Conservation (phyloP, 2,888 invertebrate genomes). For the Adelphocoris suturalis region DNA sequence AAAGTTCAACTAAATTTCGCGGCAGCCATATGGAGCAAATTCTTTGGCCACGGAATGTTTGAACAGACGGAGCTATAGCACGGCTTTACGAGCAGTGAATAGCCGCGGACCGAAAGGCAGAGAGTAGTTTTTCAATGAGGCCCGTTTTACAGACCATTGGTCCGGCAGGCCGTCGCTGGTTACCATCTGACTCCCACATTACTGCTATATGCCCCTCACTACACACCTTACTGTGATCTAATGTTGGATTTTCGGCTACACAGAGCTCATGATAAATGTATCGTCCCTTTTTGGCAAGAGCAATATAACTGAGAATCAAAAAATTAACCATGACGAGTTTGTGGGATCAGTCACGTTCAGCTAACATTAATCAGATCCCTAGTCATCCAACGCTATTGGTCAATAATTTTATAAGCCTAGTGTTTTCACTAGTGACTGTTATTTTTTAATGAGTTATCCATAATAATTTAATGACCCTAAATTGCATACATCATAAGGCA, state of each 20-base stretch:
- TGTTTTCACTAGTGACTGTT: too few species aligned
- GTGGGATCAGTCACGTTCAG: too few species aligned
- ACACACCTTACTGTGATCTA: neutral
- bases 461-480: too few species aligned
- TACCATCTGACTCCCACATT: conserved; percentile 11
- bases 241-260: neutral
- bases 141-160: conserved; percentile 33
- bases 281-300: neutral
- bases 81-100: conserved; percentile 36
- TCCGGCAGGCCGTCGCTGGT: neutral
- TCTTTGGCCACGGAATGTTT: neutral
- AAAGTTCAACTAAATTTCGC: neutral
- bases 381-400: too few species aligned
- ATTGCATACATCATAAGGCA: too few species aligned
- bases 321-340: too few species aligned
- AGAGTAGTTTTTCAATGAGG: neutral
- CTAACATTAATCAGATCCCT: too few species aligned
- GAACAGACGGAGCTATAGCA: neutral
- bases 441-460: too few species aligned
- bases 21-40: neutral
- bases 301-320: too few species aligned
- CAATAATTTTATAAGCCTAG: too few species aligned
- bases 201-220: neutral
- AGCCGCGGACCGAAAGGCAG: neutral
- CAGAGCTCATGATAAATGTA: neutral